Percentiles rank a stretch among this genome's conserved stretches.
Evolutionary conservation across 2,888 invertebrate genomes (phyloP).

Genomic region (Subacronicta megacephala): DNA sequence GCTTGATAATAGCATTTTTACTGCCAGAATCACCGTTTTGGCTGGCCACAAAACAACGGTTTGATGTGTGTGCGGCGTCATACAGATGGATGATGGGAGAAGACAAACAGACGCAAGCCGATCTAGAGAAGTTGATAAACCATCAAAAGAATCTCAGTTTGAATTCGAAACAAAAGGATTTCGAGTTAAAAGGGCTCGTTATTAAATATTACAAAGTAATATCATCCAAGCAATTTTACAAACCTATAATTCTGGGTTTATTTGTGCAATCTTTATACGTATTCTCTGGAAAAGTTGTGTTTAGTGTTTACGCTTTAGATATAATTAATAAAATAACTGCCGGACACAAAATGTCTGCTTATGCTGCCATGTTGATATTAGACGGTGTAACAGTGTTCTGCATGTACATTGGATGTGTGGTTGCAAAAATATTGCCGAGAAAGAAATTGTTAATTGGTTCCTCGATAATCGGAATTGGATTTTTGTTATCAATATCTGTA

Average conservation of each 20-base stretch:
- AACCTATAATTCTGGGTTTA: conserved; percentile 33
- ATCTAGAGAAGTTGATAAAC: conserved; percentile 29
- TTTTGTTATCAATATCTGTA: conserved; percentile 34
- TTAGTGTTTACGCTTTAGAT: conserved; percentile 60
- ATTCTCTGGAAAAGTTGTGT: conserved; percentile 45
- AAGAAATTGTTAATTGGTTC: conserved; percentile 33
- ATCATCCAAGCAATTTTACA: conserved; percentile 29
- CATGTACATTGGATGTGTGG: conserved; percentile 41
- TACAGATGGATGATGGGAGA: conserved; percentile 55
- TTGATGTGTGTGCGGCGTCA: conserved; percentile 33
- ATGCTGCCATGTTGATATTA: conserved; percentile 43
- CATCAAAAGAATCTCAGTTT: conserved; percentile 15
- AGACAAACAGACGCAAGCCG: conserved; percentile 33
- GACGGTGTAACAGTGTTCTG: conserved; percentile 37
- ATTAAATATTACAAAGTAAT: conserved; percentile 23
- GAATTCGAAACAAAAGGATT: background rate
- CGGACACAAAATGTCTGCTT: conserved; percentile 24
- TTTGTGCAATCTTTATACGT: conserved; percentile 27
- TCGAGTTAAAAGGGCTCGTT: conserved; percentile 15
- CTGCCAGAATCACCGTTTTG: conserved; percentile 66
- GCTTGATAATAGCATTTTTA: conserved; percentile 40
- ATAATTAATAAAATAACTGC: conserved; percentile 62
- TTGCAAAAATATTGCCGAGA: conserved; percentile 31
- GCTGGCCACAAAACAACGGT: conserved; percentile 43
- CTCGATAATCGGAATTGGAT: conserved; percentile 31